Base-by-base conservation (phyloP, 2,113 vertebrate species). In the Thomomys bottae region DNA sequence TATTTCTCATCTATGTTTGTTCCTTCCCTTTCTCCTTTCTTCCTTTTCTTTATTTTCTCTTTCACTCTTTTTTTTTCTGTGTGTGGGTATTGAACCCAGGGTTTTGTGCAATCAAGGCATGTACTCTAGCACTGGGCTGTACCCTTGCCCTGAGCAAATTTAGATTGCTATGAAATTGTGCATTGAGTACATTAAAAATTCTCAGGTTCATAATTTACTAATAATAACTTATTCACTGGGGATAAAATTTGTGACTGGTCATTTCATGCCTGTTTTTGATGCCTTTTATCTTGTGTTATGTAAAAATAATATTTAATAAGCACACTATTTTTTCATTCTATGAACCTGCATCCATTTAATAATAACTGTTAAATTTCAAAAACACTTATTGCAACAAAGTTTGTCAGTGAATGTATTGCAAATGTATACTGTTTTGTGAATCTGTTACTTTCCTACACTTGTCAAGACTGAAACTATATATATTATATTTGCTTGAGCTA, bases 261-360 rank as follows among this genome's bases (percentile, higher is more conserved):
- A 64, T 63, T 38, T 93, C n/a, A 11, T 80, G 93, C 82, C 38
- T 78, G 15, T 76, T 89, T 92, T 87, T 59, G 2, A 73, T 63
- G 21, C 8, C 2, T 82, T 68, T 30, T 77, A 72, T 24, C 45
- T 87, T 24, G 34, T 59, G 6, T 87, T 61, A 76, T 87, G 10
- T 68, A 38, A 76, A 93, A 72, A 45, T 9, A 32, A 14, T 40
- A 26, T 87, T 89, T 59, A 8, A 79, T 81, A 49, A 6, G 10
- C 78, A 42, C 28, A 40, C 67, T 34, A 64, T 78, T 92, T 38
- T 32, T 15, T 34, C 8, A 24, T 38, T 75, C 4, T 26, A 1
- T 63, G 12, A 79, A 71, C 59, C 18, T 84, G 75, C 1, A 30
- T 10, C 24, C 7, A 72, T 68, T 91, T 93, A 81, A 0, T 70